Conservation (phyloP, 2,888 invertebrate genomes). For the Amiota communis region DNA sequence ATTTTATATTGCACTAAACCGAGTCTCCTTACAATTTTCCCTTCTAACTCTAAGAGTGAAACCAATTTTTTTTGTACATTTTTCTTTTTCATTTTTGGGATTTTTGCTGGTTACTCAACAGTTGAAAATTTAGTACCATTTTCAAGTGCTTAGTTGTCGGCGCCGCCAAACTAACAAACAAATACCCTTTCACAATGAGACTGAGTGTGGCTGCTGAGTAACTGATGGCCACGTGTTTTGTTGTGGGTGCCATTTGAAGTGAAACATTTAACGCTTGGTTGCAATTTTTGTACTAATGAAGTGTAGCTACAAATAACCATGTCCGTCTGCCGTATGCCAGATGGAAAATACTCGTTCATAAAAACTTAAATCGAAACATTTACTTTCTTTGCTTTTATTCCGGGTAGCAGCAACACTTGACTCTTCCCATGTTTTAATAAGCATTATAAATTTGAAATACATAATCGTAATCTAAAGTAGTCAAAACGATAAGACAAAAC, state of each 20-base stretch:
- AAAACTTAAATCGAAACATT: too few species aligned
- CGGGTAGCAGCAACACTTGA: too few species aligned
- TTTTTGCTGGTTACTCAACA: not conserved
- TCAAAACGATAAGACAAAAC: too few species aligned
- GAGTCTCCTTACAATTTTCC: constrained; percentile 12
- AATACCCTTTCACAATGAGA: too few species aligned
- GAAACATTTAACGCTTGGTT: constrained; percentile 59
- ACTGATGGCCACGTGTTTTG: constrained; percentile 1
- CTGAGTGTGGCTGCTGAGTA: too few species aligned
- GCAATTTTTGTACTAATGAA: constrained; percentile 59
- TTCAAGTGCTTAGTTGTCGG: not conserved
- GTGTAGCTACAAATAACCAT: constrained; percentile 43
- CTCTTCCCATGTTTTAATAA: too few species aligned
- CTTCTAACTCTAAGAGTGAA: not conserved
- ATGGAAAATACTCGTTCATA: too few species aligned
- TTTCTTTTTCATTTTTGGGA: not conserved
- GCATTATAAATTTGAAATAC: too few species aligned
- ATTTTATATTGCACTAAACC: not conserved
- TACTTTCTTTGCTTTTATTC: too few species aligned
- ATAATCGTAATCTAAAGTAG: too few species aligned
- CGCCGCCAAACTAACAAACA: not conserved
- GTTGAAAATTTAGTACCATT: not conserved
- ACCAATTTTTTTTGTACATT: not conserved
- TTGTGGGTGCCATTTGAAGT: constrained; percentile 51
- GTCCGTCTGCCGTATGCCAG: too few species aligned